Evolutionary conservation across 2,113 vertebrate genomes (phyloP).

Genomic region (Alexandromys fortis): DNA sequence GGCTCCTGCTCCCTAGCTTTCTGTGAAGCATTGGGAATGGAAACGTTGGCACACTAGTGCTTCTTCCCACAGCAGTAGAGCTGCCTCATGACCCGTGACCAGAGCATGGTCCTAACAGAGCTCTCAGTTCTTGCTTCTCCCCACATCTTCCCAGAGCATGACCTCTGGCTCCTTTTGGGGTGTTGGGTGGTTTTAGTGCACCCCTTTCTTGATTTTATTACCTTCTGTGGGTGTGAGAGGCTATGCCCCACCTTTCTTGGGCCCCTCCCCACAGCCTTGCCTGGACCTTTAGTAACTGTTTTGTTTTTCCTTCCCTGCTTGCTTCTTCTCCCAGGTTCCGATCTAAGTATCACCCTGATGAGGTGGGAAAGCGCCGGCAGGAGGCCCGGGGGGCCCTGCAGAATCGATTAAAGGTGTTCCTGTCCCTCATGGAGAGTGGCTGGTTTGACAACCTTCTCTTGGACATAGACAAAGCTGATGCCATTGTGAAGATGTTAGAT

Average conservation of each 20-base stretch:
- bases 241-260: constrained; percentile 52
- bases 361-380: constrained; percentile 90
- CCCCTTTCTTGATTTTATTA: constrained; percentile 38
- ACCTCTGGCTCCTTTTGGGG: constrained; percentile 46
- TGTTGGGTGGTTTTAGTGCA: constrained; percentile 65
- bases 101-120: constrained; percentile 49
- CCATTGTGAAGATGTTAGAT: constrained; percentile 93
- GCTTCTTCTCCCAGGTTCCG: constrained; percentile 89
- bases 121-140: constrained; percentile 52
- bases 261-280: constrained; percentile 62
- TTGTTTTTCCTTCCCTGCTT: background rate
- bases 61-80: constrained; percentile 28
- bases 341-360: constrained; percentile 96
- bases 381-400: constrained; percentile 90
- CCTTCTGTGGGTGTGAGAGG: constrained; percentile 72
- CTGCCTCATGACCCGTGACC: background rate
- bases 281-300: constrained; percentile 48
- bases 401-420: constrained; percentile 91
- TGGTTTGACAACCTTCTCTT: constrained; percentile 92
- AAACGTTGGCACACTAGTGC: background rate
- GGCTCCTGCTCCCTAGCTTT: constrained; percentile 4
- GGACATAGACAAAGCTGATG: constrained; percentile 92
- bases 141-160: constrained; percentile 49
- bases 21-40: constrained; percentile 52
- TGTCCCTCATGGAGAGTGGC: constrained; percentile 91